Evolutionary conservation across 2,113 vertebrate genomes (phyloP), one percentile per base, ranked within the genome.

Genomic region (Thunnus thynnus): DNA sequence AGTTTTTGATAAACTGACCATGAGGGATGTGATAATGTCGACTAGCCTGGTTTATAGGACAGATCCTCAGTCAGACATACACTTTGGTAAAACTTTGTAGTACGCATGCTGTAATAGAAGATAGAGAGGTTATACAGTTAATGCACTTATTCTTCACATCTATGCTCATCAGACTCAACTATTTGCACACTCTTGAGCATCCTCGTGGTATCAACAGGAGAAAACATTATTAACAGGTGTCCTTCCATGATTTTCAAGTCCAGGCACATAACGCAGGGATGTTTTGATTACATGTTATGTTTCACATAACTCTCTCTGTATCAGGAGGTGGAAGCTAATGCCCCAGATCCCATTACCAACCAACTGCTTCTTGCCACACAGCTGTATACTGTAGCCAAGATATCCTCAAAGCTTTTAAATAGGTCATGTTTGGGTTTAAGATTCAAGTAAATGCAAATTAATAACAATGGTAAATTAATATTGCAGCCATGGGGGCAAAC

Each of bases 311-410:
- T 52, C 18, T 52, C 18, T 25, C 20, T 62, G 11, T 20, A 13
- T 48, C 32, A 20, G 17, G 22, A 58, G 44, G 44, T 60, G 46
- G 67, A 60, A 78, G 16, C 55, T 73, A 54, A 61, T 56, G 54
- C 8, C 32, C 25, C 13, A 55, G 12, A 78, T 72, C 32, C 22
- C 30, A 20, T 74, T 41, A 55, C 9, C 27, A 69, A 47, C 13
- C 44, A 44, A 48, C 12, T 56, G 70, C 41, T 69, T 78, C 17
- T 63, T 47, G 25, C 58, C 58, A 46, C 78, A 81, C 30, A 46
- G 30, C 12, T 2, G 8, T 3, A 10, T 13, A 63, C 16, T 36
- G 3, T 18, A 58, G 14, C 36, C 16, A 41, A 44, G 18, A 47
- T 67, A 36, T 25, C 68, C 25, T 72, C 30, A 36, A 51, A 50